These are phyloP conservation scores for Rhagophthalmus giganteus DNA, from an alignment of 2,888 invertebrate genomes.

Conservation along the genomic window DNA sequence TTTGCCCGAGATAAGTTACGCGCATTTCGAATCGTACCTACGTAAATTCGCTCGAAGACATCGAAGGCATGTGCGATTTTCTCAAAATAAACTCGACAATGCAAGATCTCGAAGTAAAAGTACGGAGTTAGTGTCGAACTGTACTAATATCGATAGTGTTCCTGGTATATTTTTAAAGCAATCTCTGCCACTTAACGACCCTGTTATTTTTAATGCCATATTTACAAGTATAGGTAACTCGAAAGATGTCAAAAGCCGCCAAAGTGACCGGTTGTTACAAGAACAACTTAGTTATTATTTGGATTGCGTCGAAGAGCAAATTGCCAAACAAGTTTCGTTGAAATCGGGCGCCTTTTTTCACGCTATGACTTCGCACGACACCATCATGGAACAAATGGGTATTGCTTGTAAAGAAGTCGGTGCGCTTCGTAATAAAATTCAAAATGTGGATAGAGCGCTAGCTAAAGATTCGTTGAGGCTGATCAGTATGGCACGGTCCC, in stretches of 20 bases:
- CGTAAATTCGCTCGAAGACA: conserved; percentile 73
- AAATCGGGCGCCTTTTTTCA: conserved; percentile 97
- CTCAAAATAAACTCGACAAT: conserved; percentile 40
- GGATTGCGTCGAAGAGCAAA: conserved; percentile 92
- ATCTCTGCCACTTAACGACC: conserved; percentile 76
- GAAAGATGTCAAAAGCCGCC: conserved; percentile 48
- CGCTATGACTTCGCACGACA: conserved; percentile 97
- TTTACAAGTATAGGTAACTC: conserved; percentile 67
- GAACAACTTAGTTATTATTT: conserved; percentile 92
- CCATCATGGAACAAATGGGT: conserved; percentile 92
- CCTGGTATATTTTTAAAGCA: conserved; percentile 85
- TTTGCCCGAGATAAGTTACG: conserved; percentile 80
- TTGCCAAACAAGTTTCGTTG: conserved; percentile 89
- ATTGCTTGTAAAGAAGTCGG: conserved; percentile 78
- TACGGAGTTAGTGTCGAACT: conserved; percentile 48
- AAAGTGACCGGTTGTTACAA: conserved; percentile 71
- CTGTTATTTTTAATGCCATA: conserved; percentile 80
- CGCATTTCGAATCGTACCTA: conserved; percentile 86
- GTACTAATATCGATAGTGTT: conserved; percentile 67
- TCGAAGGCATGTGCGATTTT: conserved; percentile 63
- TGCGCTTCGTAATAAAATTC: conserved; percentile 73
- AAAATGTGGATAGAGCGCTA: conserved; percentile 74
- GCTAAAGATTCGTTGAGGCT: conserved; percentile 81
- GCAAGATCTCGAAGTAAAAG: conserved; percentile 35
- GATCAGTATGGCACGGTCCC: conserved; percentile 69